A percentile compares a stretch with the other conserved stretches of the same genome.
Evolutionary conservation across 2,113 vertebrate genomes (phyloP).

Genomic region (Cavia aperea): DNA sequence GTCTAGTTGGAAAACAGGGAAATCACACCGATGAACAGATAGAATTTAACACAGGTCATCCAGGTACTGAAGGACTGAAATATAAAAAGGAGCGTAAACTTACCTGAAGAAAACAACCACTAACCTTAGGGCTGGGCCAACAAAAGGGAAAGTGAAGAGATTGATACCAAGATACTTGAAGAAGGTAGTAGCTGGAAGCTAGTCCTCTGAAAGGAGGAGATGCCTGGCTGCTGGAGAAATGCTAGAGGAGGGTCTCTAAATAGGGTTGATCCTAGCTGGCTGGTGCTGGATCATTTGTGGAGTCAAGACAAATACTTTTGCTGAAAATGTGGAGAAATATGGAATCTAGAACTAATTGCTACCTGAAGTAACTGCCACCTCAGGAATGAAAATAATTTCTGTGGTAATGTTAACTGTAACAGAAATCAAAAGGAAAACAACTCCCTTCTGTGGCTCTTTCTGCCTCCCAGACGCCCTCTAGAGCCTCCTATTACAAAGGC

Average conservation of each 20-base stretch:
- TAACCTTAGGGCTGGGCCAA: background rate
- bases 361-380: background rate
- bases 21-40: background rate
- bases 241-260: background rate
- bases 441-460: background rate
- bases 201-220: background rate
- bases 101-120: background rate
- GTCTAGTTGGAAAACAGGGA: background rate
- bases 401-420: background rate
- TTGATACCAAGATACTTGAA: background rate
- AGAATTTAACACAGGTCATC: background rate
- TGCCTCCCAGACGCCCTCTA: background rate
- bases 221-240: no score
- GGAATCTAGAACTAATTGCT: background rate
- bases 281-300: background rate
- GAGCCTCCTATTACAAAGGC: background rate
- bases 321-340: background rate
- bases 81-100: background rate
- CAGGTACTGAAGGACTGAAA: background rate
- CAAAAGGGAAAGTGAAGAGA: background rate
- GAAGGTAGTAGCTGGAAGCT: no score
- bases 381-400: background rate
- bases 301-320: background rate
- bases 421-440: background rate
- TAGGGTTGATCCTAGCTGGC: background rate